Conservation (phyloP, 2,113 vertebrate species). For the Eonycteris spelaea region DNA sequence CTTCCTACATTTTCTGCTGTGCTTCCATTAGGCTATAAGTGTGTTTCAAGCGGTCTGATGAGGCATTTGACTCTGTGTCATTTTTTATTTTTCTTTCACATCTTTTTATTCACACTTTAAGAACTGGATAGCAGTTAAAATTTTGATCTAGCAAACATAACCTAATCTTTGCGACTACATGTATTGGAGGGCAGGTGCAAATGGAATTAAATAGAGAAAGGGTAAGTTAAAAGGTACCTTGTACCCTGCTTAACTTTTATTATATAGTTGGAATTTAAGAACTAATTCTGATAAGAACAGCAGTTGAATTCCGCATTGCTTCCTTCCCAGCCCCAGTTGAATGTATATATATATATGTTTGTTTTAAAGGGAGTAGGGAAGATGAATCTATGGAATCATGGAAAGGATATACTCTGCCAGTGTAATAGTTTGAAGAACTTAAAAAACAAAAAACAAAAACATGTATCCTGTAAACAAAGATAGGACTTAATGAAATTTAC, state of each 20-base stretch:
- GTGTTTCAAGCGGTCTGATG: not conserved
- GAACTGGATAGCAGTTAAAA: slow-evolving; percentile 20
- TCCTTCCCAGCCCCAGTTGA: not conserved
- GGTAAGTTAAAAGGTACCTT: slow-evolving; percentile 10
- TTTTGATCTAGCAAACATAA: slow-evolving; percentile 23
- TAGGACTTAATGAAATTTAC: not conserved
- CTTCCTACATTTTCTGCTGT: not conserved
- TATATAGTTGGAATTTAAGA: slow-evolving; percentile 17
- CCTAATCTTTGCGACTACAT: not conserved
- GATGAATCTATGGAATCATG: not conserved
- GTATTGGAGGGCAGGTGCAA: not conserved
- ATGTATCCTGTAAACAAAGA: not conserved
- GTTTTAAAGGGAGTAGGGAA: not conserved
- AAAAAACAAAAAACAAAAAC: not conserved
- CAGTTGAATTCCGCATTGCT: not conserved
- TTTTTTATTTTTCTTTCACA: not conserved
- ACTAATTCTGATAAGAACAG: not conserved
- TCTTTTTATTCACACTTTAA: not conserved
- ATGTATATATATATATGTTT: not conserved
- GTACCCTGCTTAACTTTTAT: slow-evolving; percentile 30
- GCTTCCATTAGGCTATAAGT: not conserved
- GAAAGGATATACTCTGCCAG: not conserved
- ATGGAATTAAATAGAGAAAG: slow-evolving; percentile 8
- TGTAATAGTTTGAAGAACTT: not conserved
- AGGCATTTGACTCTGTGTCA: not conserved